phyloP scores from a whole-genome alignment of 2,888 invertebrate genomes.

The Phorcus lineatus region DNA sequence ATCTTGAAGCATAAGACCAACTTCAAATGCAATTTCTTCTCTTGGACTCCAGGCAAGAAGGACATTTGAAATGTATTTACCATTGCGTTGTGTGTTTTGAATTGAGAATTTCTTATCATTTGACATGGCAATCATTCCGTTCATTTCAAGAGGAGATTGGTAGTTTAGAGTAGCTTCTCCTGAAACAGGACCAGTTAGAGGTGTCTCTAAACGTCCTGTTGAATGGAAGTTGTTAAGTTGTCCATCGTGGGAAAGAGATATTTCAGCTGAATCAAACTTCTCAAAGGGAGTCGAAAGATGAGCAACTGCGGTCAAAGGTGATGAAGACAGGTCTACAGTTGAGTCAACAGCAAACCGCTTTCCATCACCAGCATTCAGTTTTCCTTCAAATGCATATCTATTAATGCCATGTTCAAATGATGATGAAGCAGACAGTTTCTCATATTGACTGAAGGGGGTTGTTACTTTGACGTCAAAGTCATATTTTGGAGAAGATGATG shows the following conservation, averaged over 20 bases:
- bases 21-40: constrained; percentile 4
- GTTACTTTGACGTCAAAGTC: neutral
- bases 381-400: constrained; percentile 8
- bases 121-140: constrained; percentile 20
- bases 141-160: constrained; percentile 27
- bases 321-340: constrained; percentile 28
- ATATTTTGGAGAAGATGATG: constrained; percentile 5
- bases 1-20: neutral
- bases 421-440: constrained; percentile 8
- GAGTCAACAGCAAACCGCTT: neutral
- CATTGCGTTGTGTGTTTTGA: constrained; percentile 21
- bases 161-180: constrained; percentile 31
- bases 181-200: constrained; percentile 30
- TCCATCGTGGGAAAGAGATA: constrained; percentile 39
- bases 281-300: constrained; percentile 41
- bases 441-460: constrained; percentile 13
- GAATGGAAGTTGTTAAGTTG: constrained; percentile 32
- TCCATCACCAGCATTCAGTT: constrained; percentile 23
- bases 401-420: constrained; percentile 5
- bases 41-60: constrained; percentile 1
- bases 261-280: constrained; percentile 37
- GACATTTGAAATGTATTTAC: constrained; percentile 1
- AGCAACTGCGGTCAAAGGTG: constrained; percentile 29
- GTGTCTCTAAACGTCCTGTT: constrained; percentile 31
- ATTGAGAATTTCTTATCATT: constrained; percentile 32